Percentiles rank a stretch among this genome's conserved stretches.
phyloP scores from a whole-genome alignment of 2,888 invertebrate genomes.

The Augiades crinisus region DNA sequence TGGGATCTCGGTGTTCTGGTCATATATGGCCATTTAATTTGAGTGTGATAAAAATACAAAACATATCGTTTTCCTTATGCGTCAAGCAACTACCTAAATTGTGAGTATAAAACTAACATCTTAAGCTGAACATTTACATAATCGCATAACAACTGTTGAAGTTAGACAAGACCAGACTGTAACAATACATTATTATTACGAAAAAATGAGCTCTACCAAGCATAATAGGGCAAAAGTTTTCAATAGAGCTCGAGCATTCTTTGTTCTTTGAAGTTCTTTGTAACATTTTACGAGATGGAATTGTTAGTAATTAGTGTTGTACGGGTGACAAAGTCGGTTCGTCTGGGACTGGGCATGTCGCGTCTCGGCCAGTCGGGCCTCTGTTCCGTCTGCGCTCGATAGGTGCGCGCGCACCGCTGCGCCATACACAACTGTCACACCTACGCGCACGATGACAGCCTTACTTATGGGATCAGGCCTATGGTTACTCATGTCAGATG shows the following conservation, averaged over 20 bases:
- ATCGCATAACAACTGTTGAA: neutral
- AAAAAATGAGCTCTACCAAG: conserved; percentile 11
- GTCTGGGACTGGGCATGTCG: conserved; percentile 14
- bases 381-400: conserved; percentile 60
- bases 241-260: conserved; percentile 6
- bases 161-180: neutral
- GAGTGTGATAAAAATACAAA: neutral
- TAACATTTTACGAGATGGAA: conserved; percentile 9
- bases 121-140: neutral
- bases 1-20: neutral
- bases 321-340: conserved; percentile 18
- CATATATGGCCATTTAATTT: neutral
- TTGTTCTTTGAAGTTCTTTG: conserved; percentile 15
- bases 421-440: conserved; percentile 35
- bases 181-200: neutral
- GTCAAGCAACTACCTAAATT: no score
- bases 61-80: neutral
- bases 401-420: conserved; percentile 64
- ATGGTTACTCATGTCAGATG: conserved; percentile 18
- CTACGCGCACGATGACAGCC: conserved; percentile 35
- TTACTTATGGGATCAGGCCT: conserved; percentile 32
- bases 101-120: neutral
- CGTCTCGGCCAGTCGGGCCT: conserved; percentile 33
- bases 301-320: conserved; percentile 14
- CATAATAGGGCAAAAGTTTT: conserved; percentile 12